Evolutionary conservation across 2,888 invertebrate species (phyloP).

Genomic region (Monoplex corrugatus): DNA sequence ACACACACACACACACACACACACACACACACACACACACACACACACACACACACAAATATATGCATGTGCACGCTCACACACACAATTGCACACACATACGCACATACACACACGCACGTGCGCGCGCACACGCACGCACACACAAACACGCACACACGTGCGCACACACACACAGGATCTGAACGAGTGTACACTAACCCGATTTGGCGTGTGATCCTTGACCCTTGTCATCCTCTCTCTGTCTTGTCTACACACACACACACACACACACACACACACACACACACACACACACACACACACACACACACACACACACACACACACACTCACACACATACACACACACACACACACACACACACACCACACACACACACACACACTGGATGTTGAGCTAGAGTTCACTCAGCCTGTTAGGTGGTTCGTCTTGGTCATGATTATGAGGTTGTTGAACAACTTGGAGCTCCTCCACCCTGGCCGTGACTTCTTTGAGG

Average conservation of each 20-base stretch:
- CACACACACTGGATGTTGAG: no score
- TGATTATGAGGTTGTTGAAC: no score
- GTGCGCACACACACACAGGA: neutral
- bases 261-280: neutral
- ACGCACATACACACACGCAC: neutral
- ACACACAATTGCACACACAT: neutral
- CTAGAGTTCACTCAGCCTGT: no score
- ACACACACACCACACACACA: no score
- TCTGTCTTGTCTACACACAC: neutral
- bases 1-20: no score
- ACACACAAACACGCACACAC: neutral
- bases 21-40: neutral
- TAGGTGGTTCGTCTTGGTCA: no score
- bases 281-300: neutral
- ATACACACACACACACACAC: no score
- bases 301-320: neutral
- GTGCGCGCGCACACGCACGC: neutral
- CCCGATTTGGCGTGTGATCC: neutral
- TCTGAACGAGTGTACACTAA: neutral
- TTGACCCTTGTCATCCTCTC: neutral
- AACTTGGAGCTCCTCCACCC: no score
- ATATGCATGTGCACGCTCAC: no score
- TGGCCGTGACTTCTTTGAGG: no score
- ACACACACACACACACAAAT: neutral
- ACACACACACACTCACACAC: no score